Evolutionary conservation across 1,140 invertebrate species (phyloP), one percentile per base, ranked within the genome.

Genomic region (Drosophila paulistorum): DNA sequence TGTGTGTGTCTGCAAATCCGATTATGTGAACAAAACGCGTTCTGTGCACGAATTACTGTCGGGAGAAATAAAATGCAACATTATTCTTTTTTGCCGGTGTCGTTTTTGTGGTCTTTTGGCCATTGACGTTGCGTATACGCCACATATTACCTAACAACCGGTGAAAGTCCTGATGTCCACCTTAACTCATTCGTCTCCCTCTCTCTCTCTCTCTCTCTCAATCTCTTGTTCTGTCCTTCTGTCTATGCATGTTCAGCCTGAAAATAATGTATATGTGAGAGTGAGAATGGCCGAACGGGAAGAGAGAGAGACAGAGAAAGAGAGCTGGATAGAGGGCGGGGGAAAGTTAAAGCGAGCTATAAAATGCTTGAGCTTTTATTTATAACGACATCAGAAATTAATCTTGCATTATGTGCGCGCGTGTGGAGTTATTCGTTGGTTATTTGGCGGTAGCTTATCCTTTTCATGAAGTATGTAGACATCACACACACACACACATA

Each of bases 381-480:
- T 87, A 89, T 87, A 83, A 84, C 80, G 84, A 89, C 80, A 78
- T 87, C 84, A 87, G 74, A 89, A 89, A 87, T 87, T 89, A 87
- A 87, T 87, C 84, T 89, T 89, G 81, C 77, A 89, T 89, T 80
- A 87, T 89, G 84, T 87, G 71, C 61, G 75, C 76, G 75, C 69
- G 71, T 71, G 82, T 60, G 73, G 71, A 76, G 66, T 70, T 76
- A 59, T 74, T 74, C 72, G 65, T 73, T 54, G 66, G 45, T 69
- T 57, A 59, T 70, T 70, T 54, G 48, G 23, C 39, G 39, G 51
- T 70, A 62, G 84, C 77, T 87, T 87, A 83, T 83, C 60, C 77
- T 87, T 78, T 89, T 89, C 85, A 89, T 83, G 84, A 89, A 83
- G 84, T 87, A 70, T 76, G 73, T 76, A 70, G 73, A 70, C 73